phyloP scores from a whole-genome alignment of 2,113 vertebrate genomes.

The Dinomys branickii region DNA sequence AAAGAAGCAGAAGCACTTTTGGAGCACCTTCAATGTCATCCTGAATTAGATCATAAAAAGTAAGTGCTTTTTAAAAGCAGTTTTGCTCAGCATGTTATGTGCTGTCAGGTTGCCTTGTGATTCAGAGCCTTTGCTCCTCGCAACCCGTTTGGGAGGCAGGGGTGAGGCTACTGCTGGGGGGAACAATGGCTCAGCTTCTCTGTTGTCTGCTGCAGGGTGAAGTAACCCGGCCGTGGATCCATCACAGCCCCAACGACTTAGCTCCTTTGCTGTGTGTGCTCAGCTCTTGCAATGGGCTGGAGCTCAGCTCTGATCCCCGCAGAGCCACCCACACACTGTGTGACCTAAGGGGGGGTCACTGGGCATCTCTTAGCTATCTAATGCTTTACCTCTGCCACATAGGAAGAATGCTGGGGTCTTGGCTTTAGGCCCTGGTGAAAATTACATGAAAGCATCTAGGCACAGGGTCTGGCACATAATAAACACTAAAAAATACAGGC shows the following conservation, averaged over 20 bases:
- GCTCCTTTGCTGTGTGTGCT: background rate
- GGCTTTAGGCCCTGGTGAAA: background rate
- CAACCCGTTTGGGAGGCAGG: constrained; percentile 1
- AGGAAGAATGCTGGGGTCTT: background rate
- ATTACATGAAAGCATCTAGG: background rate
- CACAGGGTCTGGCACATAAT: background rate
- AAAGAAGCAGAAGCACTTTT: constrained; percentile 65
- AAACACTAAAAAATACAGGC: background rate
- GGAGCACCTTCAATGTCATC: constrained; percentile 74
- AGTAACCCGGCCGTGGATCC: background rate
- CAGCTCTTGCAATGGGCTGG: background rate
- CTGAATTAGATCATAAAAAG: constrained; percentile 84
- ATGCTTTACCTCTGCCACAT: background rate
- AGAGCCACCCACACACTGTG: background rate
- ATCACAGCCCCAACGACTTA: background rate
- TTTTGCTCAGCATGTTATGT: constrained; percentile 69
- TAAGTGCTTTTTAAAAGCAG: constrained; percentile 84
- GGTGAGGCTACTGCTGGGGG: constrained; percentile 12
- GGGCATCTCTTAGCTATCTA: background rate
- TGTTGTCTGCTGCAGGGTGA: background rate
- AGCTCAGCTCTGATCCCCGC: background rate
- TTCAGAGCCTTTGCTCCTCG: constrained; percentile 75
- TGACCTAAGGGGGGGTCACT: background rate
- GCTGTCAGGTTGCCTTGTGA: constrained; percentile 74
- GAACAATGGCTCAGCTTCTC: constrained; percentile 48